A percentile compares a stretch with the other conserved stretches of the same genome.
phyloP scores from a whole-genome alignment of 2,888 invertebrate species.

The Octonoba sinensis region DNA sequence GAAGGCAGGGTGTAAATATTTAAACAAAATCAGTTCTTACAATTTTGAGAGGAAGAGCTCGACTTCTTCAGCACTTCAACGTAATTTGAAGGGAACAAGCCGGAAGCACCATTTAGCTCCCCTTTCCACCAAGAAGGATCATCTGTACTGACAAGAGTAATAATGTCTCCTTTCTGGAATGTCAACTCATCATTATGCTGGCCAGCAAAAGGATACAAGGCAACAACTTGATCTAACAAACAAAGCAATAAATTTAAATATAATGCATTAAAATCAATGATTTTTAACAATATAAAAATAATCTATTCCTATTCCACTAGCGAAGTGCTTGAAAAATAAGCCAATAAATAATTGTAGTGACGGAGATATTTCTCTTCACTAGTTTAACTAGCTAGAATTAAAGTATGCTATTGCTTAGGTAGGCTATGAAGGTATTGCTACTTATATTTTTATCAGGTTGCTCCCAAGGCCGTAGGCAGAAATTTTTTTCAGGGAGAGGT shows the following conservation, averaged over 20 bases:
- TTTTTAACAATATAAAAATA: no score
- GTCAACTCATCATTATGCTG: slow-evolving; percentile 95
- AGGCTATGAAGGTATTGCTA: no score
- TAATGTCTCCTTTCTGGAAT: slow-evolving; percentile 91
- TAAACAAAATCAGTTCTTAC: slow-evolving; percentile 38
- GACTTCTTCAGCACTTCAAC: slow-evolving; percentile 76
- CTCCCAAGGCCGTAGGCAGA: no score
- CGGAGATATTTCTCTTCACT: no score
- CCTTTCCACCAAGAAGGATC: slow-evolving; percentile 99
- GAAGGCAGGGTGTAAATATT: not conserved
- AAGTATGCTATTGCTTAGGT: no score
- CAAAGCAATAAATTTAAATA: slow-evolving; percentile 19
- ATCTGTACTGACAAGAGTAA: slow-evolving; percentile 88
- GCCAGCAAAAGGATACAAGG: slow-evolving; percentile 92
- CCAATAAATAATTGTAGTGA: not conserved
- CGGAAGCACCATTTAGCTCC: slow-evolving; percentile 87
- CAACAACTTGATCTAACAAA: slow-evolving; percentile 85
- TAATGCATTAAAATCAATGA: not conserved
- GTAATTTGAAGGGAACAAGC: slow-evolving; percentile 96
- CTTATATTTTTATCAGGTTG: no score
- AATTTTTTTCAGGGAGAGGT: no score
- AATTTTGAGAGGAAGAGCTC: slow-evolving; percentile 51
- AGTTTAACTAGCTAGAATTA: no score
- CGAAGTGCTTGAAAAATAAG: no score
- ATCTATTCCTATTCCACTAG: no score